Conservation (phyloP, 2,888 invertebrate species). For the Andrena praecox region DNA sequence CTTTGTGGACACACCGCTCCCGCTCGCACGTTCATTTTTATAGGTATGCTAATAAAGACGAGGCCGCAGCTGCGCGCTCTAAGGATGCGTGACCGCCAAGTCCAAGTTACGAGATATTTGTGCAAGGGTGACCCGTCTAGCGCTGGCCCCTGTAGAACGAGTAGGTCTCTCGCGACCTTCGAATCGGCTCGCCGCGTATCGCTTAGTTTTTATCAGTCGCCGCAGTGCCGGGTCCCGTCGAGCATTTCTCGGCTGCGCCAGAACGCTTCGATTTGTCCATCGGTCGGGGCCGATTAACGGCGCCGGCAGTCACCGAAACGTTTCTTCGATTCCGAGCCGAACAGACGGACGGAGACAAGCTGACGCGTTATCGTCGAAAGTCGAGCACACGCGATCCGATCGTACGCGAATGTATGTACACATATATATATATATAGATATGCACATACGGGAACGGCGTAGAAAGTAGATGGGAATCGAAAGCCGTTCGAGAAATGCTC, state of each 20-base stretch:
- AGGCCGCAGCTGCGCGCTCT: constrained; percentile 79
- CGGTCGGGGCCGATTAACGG: not conserved
- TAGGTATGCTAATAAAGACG: constrained; percentile 84
- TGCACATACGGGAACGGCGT: not conserved
- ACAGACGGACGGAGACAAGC: not conserved
- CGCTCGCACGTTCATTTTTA: constrained; percentile 80
- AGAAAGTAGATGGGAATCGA: constrained; percentile 1
- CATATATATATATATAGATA: not conserved
- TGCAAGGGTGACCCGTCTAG: constrained; percentile 51
- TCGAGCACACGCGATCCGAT: constrained; percentile 4
- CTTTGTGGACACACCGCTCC: constrained; percentile 55
- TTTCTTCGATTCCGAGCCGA: not conserved
- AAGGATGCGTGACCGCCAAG: constrained; percentile 81
- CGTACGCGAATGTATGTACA: not conserved
- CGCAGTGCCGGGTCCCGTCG: not conserved
- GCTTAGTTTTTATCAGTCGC: not conserved
- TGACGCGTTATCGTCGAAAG: constrained; percentile 13
- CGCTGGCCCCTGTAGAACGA: constrained; percentile 14
- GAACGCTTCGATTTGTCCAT: not conserved
- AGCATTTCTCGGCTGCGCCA: not conserved
- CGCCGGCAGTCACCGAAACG: not conserved
- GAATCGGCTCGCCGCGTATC: not conserved
- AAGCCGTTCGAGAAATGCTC: not conserved
- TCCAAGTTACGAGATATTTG: constrained; percentile 82
- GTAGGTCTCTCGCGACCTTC: not conserved